Conservation (phyloP, 2,888 invertebrate genomes). For the Catonia carolina region DNA sequence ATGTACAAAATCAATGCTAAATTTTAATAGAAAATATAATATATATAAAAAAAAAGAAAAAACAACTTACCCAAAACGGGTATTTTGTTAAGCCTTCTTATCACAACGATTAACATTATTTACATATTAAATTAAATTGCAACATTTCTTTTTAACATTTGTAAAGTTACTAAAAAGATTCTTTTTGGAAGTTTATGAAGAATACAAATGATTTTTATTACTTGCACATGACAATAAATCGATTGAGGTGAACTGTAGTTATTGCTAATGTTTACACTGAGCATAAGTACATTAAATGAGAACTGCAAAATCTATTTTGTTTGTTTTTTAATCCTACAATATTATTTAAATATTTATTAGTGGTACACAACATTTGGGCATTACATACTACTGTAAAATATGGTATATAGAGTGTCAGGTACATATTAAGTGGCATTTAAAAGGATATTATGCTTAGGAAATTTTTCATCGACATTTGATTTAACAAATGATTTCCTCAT, state of each 20-base stretch:
- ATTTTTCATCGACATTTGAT: no score
- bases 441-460: no score
- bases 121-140: constrained; percentile 20
- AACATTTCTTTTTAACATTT: constrained; percentile 8
- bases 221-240: constrained; percentile 1
- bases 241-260: constrained; percentile 11
- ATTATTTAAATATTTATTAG: no score
- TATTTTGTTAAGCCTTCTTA: constrained; percentile 22
- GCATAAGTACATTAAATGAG: constrained; percentile 3
- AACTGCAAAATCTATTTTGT: neutral
- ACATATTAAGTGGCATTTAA: neutral
- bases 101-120: constrained; percentile 25
- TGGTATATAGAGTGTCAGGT: constrained; percentile 11
- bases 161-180: neutral
- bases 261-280: constrained; percentile 6
- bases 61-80: constrained; percentile 26
- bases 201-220: no score
- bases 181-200: no score
- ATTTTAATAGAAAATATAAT: constrained; percentile 23
- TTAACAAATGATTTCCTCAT: no score
- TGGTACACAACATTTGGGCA: no score
- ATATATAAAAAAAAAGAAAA: no score
- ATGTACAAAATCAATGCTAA: constrained; percentile 22
- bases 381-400: neutral
- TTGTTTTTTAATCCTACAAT: no score